Evolutionary conservation across 2,888 invertebrate species (phyloP).

Genomic region (Ganaspis brasiliensis): DNA sequence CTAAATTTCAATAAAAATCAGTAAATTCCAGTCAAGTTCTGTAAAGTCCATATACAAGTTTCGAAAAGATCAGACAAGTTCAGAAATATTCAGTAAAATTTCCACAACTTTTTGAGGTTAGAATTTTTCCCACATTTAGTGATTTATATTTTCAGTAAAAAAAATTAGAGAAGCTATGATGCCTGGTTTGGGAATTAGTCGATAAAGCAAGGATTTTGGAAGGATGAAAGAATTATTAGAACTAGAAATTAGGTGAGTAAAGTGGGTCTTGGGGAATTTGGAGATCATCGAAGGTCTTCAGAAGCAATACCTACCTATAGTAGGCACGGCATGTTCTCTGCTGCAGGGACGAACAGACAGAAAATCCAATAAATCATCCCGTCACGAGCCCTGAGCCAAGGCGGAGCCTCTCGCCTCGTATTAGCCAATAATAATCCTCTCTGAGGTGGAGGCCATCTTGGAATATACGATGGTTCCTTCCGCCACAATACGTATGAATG

Average conservation of each 20-base stretch:
- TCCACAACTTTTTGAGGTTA: no score
- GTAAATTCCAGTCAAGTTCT: no score
- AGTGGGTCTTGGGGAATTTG: background rate
- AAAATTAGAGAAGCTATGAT: no score
- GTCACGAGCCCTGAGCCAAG: conserved; percentile 83
- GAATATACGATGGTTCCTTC: conserved; percentile 81
- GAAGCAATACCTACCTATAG: conserved; percentile 60
- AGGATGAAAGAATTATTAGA: background rate
- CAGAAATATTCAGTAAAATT: no score
- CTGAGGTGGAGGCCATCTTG: conserved; percentile 83
- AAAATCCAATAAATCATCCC: conserved; percentile 83
- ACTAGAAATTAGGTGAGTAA: background rate
- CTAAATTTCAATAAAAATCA: no score
- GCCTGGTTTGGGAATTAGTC: no score
- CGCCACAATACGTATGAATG: conserved; percentile 78
- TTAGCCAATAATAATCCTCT: conserved; percentile 84
- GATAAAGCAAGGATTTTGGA: background rate
- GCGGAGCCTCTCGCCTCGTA: conserved; percentile 83
- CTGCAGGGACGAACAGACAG: conserved; percentile 80
- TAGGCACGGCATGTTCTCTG: conserved; percentile 75
- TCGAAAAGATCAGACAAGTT: no score
- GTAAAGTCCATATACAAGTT: no score
- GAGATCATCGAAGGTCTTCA: conserved; percentile 37
- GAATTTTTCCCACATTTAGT: no score
- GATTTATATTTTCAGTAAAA: no score